These are phyloP conservation scores for Drosophila colorata DNA, from an alignment of 2,888 invertebrate species.

Conservation along the genomic window DNA sequence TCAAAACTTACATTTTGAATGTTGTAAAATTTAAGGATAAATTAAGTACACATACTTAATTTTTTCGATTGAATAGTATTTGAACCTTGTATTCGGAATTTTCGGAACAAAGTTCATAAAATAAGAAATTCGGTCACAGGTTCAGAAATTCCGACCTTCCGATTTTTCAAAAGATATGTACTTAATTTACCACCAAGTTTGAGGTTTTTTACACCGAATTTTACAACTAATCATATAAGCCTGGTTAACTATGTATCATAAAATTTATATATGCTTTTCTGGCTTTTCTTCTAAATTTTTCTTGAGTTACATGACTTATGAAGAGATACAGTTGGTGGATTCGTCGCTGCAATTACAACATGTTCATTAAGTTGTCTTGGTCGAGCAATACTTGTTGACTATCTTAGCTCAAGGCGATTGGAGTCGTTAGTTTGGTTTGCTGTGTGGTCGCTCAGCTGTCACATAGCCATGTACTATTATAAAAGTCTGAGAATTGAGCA, in stretches of 20 bases:
- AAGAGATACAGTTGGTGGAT: not conserved
- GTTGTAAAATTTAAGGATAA: too few relatives aligned
- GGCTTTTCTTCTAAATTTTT: not conserved
- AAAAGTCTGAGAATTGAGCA: constrained; percentile 32
- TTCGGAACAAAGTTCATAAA: too few relatives aligned
- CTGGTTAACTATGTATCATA: not conserved
- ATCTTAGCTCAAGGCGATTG: constrained; percentile 32
- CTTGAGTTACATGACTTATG: constrained; percentile 4
- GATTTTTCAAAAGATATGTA: not conserved
- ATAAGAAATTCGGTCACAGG: too few relatives aligned
- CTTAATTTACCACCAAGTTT: too few relatives aligned
- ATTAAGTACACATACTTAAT: too few relatives aligned
- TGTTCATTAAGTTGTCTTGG: constrained; percentile 49
- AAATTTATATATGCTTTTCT: not conserved
- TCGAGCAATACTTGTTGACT: constrained; percentile 35
- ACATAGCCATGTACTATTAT: constrained; percentile 4
- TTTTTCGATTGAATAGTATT: too few relatives aligned
- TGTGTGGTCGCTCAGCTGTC: constrained; percentile 32
- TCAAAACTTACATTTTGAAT: too few relatives aligned
- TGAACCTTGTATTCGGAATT: too few relatives aligned
- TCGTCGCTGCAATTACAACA: constrained; percentile 37
- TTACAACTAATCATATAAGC: not conserved
- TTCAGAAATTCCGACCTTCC: not conserved
- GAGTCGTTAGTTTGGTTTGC: constrained; percentile 15
- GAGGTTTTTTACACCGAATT: not conserved